Base-by-base conservation (phyloP, 2,797 vertebrate genomes). In the Notolabrus celidotus region DNA sequence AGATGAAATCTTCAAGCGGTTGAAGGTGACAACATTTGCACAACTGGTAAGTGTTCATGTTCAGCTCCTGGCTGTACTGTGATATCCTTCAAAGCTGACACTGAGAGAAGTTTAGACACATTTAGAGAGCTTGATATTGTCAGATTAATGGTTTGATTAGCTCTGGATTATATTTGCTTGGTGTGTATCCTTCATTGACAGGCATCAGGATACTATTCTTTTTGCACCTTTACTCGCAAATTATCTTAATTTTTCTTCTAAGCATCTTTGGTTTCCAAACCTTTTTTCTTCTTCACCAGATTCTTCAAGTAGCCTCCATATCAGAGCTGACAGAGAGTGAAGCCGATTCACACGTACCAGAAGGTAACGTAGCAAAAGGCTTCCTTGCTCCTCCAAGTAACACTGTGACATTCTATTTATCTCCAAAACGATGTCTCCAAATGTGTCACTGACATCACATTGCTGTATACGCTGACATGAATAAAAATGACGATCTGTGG, bases 1-100 rank as follows among this genome's bases (percentile, higher is more conserved):
- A 85, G 96, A 96, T 31, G 98, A 99, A 83, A 93, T 99, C 74
- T 99, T 99, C 76, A 99, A 97, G 82, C 95, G 98, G 67, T 90
- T 99, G 20, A 98, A 97, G 83, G 96, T 97, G 77, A 96, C 96
- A 0, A 99, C 97, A 6, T 96, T 99, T 89, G 96, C 97, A 69
- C 97, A 99, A 10, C 3, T 99, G 96, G 98, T 99, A 90, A 16
- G 96, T 86, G 39, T 22, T 2, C 0, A 1, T 54, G 8, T 31
- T 42, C 46, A 14, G 55, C 57, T 39, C 4, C 4, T 66, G 31
- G 4, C 22, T 49, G 2, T 20, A 23, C 10, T n/a, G 7, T 56
- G n/a, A 52, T 4, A 0, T 23, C 27, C n/a, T n/a, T 11, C 39
- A 11, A 17, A 15, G 38, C 25, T 22, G 15, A 47, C 16, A 22